These are phyloP conservation scores for Periophthalmodon schlosseri DNA, from an alignment of 2,113 vertebrate genomes.

Conservation along the genomic window DNA sequence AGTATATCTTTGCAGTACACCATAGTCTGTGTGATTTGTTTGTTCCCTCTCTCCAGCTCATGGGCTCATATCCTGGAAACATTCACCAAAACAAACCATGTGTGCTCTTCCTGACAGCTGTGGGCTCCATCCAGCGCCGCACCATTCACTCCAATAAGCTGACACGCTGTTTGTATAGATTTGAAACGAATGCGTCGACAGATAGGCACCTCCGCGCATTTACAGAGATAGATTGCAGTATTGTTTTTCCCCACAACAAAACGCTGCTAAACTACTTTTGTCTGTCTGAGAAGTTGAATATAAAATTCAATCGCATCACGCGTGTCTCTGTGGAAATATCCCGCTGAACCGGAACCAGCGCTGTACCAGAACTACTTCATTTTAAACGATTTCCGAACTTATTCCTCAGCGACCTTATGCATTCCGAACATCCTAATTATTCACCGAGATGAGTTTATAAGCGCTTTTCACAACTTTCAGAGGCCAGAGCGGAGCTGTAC, in stretches of 20 bases:
- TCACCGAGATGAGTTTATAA: too few relatives aligned
- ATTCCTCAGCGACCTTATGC: too few relatives aligned
- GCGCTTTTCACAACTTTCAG: too few relatives aligned
- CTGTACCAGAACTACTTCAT: too few relatives aligned
- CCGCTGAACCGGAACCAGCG: background rate
- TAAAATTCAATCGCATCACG: background rate
- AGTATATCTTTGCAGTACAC: too few relatives aligned
- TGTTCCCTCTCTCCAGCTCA: background rate
- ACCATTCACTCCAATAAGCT: background rate
- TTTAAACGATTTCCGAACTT: too few relatives aligned
- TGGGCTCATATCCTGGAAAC: background rate
- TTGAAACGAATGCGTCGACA: background rate
- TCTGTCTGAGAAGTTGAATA: background rate
- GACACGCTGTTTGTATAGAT: background rate
- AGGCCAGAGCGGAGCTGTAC: too few relatives aligned
- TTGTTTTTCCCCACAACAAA: slow-evolving; percentile 2
- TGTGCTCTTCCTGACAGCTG: background rate
- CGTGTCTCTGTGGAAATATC: background rate
- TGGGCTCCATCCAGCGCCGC: background rate
- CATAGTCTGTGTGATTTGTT: background rate
- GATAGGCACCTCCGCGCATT: background rate
- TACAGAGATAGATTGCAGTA: background rate
- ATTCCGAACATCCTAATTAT: too few relatives aligned
- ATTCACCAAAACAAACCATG: background rate
- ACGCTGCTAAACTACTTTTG: background rate